phyloP scores from a whole-genome alignment of 2,888 invertebrate genomes.

The Andrena haemorrhoa region DNA sequence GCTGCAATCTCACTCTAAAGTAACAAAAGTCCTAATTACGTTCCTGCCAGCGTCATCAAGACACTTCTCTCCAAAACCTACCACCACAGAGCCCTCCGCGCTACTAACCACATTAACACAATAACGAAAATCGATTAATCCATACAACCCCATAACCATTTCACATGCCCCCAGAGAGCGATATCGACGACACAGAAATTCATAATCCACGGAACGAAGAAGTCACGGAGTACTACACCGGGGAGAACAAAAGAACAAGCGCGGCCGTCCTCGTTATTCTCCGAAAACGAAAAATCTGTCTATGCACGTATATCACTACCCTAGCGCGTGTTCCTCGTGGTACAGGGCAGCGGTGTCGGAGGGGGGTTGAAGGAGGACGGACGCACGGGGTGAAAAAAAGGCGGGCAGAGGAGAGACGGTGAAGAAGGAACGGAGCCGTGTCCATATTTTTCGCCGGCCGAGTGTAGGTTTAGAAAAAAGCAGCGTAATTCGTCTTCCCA shows the following conservation, averaged over 20 bases:
- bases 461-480: constrained; percentile 29
- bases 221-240: neutral
- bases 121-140: no score
- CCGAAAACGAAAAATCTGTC: neutral
- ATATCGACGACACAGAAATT: no score
- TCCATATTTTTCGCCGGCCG: constrained; percentile 46
- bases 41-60: no score
- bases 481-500: constrained; percentile 57
- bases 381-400: neutral
- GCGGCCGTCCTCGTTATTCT: neutral
- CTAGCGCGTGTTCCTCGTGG: constrained; percentile 13
- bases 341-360: neutral
- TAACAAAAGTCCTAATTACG: no score
- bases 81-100: no score
- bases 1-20: no score
- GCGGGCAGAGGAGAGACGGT: constrained; percentile 9
- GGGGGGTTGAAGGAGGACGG: no score
- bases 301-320: neutral
- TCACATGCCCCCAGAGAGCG: no score
- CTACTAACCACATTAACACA: no score
- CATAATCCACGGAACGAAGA: no score
- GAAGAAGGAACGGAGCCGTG: constrained; percentile 7
- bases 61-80: no score
- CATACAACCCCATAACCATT: no score
- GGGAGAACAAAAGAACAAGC: neutral